Conservation (phyloP, 2,797 vertebrate genomes). For the Linurgus olivaceus region DNA sequence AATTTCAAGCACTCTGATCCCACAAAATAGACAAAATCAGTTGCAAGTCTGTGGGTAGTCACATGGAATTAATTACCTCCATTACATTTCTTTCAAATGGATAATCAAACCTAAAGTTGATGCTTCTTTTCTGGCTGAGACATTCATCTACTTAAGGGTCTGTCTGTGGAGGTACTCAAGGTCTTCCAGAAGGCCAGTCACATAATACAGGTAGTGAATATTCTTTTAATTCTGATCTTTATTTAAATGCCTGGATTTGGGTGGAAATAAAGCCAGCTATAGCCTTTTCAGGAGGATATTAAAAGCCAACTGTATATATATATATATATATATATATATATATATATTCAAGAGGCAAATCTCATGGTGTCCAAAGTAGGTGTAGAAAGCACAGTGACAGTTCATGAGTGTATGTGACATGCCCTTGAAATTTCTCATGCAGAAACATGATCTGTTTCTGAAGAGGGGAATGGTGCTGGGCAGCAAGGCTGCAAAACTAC, state of each 20-base stretch:
- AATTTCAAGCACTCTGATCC: not conserved
- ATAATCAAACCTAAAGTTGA: not conserved
- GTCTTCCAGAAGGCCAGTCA: not conserved
- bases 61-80: not conserved
- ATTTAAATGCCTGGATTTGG: not conserved
- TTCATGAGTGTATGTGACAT: not conserved
- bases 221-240: not conserved
- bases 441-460: not conserved
- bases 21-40: not conserved
- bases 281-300: not conserved
- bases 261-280: not conserved
- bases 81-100: not conserved
- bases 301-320: not conserved
- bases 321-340: too few species aligned
- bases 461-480: not conserved
- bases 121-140: not conserved
- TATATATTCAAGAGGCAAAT: not conserved
- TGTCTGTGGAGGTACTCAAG: not conserved
- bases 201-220: not conserved
- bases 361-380: not conserved
- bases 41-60: not conserved
- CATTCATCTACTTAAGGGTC: not conserved
- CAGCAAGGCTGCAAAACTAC: not conserved
- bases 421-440: not conserved
- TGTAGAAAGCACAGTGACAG: not conserved